phyloP scores from a whole-genome alignment of 2,888 invertebrate genomes.

The Oligia fasciuncula region DNA sequence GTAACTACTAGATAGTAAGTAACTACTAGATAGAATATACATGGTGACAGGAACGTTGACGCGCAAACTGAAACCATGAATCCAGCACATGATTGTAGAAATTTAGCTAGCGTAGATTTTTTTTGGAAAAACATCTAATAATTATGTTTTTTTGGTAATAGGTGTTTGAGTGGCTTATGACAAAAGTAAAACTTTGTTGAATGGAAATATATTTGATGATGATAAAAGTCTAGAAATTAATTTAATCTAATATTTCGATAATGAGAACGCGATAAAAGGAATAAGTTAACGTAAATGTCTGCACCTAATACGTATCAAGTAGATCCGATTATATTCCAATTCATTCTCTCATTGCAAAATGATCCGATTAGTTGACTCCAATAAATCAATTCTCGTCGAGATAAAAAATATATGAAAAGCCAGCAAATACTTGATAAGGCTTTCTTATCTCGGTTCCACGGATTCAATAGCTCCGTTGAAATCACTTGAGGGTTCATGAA shows the following conservation, averaged over 20 bases:
- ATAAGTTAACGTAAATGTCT: not conserved
- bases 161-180: not conserved
- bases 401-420: conserved; percentile 28
- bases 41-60: too few relatives aligned
- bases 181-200: not conserved
- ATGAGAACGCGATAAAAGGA: not conserved
- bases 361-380: conserved; percentile 26
- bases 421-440: conserved; percentile 30
- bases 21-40: not conserved
- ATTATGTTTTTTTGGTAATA: not conserved
- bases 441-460: conserved; percentile 18
- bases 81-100: too few relatives aligned
- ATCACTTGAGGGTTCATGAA: conserved; percentile 27
- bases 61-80: too few relatives aligned
- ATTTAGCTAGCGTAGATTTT: too few relatives aligned
- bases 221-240: not conserved
- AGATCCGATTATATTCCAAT: not conserved
- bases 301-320: not conserved
- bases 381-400: conserved; percentile 33
- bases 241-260: not conserved
- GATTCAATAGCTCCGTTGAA: conserved; percentile 36
- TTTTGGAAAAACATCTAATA: not conserved
- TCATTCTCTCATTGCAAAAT: not conserved
- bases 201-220: not conserved
- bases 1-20: too few relatives aligned